Evolutionary conservation across 2,888 invertebrate species (phyloP).

Genomic region (Dugesia japonica): DNA sequence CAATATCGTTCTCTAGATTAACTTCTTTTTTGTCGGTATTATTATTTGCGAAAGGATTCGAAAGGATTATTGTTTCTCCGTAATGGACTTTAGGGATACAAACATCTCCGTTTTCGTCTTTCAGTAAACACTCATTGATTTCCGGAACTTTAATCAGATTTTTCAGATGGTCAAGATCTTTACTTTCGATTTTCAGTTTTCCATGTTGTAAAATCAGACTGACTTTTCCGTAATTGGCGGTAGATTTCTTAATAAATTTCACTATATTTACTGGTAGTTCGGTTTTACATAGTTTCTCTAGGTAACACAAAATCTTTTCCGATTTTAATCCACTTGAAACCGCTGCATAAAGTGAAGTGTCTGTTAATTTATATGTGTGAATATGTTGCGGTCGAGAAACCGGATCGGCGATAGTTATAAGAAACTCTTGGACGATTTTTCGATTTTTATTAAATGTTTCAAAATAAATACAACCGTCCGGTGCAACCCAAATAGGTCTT

Average conservation of each 20-base stretch:
- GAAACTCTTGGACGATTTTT: slow-evolving; percentile 93
- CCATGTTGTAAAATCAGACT: slow-evolving; percentile 63
- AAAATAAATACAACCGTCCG: slow-evolving; percentile 91
- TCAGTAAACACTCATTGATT: background rate
- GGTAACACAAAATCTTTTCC: slow-evolving; percentile 82
- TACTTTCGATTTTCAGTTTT: background rate
- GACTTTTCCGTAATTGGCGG: slow-evolving; percentile 89
- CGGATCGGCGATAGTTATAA: slow-evolving; percentile 85
- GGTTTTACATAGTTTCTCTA: slow-evolving; percentile 83
- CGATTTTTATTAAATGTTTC: slow-evolving; percentile 93
- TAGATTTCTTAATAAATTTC: slow-evolving; percentile 84
- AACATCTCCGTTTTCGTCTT: background rate
- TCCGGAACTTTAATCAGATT: background rate
- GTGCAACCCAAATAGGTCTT: slow-evolving; percentile 88
- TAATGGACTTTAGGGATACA: background rate
- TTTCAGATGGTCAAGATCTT: background rate
- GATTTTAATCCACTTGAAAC: slow-evolving; percentile 96
- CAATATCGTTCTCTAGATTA: background rate
- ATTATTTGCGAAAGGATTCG: background rate
- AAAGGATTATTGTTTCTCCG: background rate
- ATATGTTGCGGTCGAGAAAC: slow-evolving; percentile 69
- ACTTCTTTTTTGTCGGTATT: background rate
- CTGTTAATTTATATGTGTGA: slow-evolving; percentile 81
- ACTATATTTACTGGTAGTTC: slow-evolving; percentile 79
- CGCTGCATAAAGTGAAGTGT: slow-evolving; percentile 94